Evolutionary conservation across 2,113 vertebrate species (phyloP).

Genomic region (Rhinopithecus roxellana): DNA sequence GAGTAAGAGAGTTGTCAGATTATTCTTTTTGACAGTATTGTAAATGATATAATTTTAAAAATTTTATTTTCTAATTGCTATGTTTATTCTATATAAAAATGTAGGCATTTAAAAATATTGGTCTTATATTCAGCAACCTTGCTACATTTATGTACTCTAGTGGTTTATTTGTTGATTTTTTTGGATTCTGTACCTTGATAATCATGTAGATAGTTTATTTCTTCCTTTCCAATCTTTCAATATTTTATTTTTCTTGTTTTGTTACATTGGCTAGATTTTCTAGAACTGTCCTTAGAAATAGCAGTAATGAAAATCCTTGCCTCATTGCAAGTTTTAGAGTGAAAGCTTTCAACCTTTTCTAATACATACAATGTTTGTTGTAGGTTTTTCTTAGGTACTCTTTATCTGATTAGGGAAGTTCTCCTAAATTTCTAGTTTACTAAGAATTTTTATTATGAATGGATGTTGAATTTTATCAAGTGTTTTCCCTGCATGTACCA

Average conservation of each 20-base stretch:
- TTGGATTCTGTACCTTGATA: neutral
- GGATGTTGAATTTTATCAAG: neutral
- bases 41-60: neutral
- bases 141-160: neutral
- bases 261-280: neutral
- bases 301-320: neutral
- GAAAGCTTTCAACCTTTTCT: neutral
- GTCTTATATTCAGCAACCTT: neutral
- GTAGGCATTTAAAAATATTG: neutral
- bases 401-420: neutral
- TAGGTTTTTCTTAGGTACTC: neutral
- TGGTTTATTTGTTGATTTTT: neutral
- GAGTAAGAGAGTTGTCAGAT: neutral
- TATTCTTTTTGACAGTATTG: neutral
- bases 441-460: neutral
- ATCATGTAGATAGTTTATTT: neutral
- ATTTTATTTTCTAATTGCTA: neutral
- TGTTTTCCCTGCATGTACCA: neutral
- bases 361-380: neutral
- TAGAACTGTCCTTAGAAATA: neutral
- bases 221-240: neutral
- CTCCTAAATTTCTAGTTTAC: neutral
- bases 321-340: neutral
- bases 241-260: neutral
- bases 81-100: neutral